A percentile compares a stretch with the other conserved stretches of the same genome.
These are phyloP conservation scores for Rotaria macrura DNA, from an alignment of 2,888 invertebrate genomes.

Conservation along the genomic window DNA sequence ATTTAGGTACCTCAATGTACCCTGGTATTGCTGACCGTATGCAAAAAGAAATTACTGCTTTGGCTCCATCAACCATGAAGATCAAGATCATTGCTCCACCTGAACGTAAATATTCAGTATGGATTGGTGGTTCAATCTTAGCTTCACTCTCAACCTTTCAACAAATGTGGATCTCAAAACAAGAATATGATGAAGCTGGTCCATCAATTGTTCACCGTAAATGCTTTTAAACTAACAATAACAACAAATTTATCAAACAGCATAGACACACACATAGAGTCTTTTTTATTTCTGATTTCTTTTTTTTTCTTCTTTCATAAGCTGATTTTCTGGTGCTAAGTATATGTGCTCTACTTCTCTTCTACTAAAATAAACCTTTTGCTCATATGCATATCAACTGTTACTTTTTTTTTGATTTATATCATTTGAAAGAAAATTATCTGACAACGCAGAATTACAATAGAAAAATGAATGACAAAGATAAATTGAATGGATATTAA, in stretches of 20 bases:
- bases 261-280: neutral
- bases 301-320: neutral
- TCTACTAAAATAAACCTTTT: neutral
- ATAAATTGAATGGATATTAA: no score
- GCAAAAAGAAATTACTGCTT: constrained; percentile 38
- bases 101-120: constrained; percentile 35
- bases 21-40: constrained; percentile 37
- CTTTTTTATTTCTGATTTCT: neutral
- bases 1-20: constrained; percentile 43
- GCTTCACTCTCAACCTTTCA: constrained; percentile 35
- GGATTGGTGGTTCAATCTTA: constrained; percentile 35
- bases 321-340: constrained; percentile 10
- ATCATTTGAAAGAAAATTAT: neutral
- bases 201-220: constrained; percentile 91
- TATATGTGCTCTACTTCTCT: neutral
- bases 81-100: constrained; percentile 35
- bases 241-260: neutral
- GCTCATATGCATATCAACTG: neutral
- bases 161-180: constrained; percentile 35
- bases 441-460: neutral
- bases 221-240: constrained; percentile 68
- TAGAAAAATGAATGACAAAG: neutral
- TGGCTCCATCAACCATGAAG: constrained; percentile 37
- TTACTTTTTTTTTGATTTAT: neutral
- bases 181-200: constrained; percentile 53